Conservation (phyloP, 2,888 invertebrate species). For the Xanthorhoe designata region DNA sequence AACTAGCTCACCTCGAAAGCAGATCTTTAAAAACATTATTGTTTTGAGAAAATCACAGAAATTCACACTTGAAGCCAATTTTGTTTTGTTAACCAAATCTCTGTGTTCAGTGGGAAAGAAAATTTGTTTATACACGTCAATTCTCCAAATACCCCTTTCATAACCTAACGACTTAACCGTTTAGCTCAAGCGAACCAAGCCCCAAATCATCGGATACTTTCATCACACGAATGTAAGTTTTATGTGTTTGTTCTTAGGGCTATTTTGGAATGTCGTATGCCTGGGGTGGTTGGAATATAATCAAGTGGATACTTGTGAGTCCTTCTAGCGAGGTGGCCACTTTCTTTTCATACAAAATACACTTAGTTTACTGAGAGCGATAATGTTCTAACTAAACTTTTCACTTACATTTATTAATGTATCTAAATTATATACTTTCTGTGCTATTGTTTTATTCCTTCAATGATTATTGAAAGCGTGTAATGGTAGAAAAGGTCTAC, state of each 20-base stretch:
- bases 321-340: conserved; percentile 55
- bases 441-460: no score
- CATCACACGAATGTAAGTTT: conserved; percentile 43
- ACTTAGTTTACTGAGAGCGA: conserved; percentile 27
- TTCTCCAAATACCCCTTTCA: conserved; percentile 14
- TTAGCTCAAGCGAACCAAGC: conserved; percentile 29
- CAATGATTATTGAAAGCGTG: no score
- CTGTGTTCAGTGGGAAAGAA: not conserved
- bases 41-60: not conserved
- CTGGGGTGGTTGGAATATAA: conserved; percentile 55
- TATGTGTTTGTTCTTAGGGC: conserved; percentile 41
- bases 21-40: not conserved
- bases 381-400: conserved; percentile 31
- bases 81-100: not conserved
- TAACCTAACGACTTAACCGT: conserved; percentile 39
- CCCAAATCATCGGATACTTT: not conserved
- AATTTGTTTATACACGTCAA: not conserved
- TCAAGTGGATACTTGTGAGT: conserved; percentile 58
- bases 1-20: not conserved
- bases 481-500: no score
- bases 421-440: not conserved
- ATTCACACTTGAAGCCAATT: not conserved
- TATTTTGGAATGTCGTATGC: conserved; percentile 46
- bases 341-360: conserved; percentile 48
- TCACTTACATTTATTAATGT: not conserved